phyloP scores from a whole-genome alignment of 30 jellyfish, hydroid and myxozoan genomes.

The Sanderia malayensis region DNA sequence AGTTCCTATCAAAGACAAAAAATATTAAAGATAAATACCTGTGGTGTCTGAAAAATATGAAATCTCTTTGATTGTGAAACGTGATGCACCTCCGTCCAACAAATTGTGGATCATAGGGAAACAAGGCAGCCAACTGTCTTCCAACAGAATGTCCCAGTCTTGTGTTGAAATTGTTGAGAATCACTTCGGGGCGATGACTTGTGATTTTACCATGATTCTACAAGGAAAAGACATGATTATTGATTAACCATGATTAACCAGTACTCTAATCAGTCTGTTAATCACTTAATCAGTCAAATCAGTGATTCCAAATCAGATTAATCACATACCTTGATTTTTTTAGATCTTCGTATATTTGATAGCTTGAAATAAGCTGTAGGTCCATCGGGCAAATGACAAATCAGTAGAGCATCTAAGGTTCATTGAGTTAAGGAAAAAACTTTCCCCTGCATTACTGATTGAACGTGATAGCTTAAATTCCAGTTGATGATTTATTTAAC shows the following conservation, averaged over 20 bases:
- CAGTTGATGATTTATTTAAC: too few species aligned
- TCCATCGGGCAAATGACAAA: constrained; percentile 94
- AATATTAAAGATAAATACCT: constrained; percentile 42
- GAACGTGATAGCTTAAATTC: too few species aligned
- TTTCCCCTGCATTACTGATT: too few species aligned
- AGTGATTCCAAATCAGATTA: too few species aligned
- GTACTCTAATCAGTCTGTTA: too few species aligned
- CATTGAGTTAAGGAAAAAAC: neutral
- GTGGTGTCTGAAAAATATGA: constrained; percentile 90
- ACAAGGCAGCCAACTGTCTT: constrained; percentile 77
- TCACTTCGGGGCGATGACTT: constrained; percentile 79
- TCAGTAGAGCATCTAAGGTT: constrained; percentile 56
- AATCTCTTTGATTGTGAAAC: constrained; percentile 90
- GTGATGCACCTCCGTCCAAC: constrained; percentile 86
- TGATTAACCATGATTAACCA: too few species aligned
- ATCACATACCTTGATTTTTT: constrained; percentile 52
- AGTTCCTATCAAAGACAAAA: neutral
- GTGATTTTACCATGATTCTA: constrained; percentile 79
- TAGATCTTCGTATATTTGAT: constrained; percentile 43
- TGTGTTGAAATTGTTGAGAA: constrained; percentile 85
- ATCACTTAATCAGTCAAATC: too few species aligned
- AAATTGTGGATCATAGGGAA: constrained; percentile 87
- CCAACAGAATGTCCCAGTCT: constrained; percentile 91
- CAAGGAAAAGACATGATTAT: too few species aligned
- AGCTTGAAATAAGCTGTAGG: constrained; percentile 92